These are phyloP conservation scores for Onychostruthus taczanowskii DNA, from an alignment of 2,113 vertebrate species.

Conservation along the genomic window DNA sequence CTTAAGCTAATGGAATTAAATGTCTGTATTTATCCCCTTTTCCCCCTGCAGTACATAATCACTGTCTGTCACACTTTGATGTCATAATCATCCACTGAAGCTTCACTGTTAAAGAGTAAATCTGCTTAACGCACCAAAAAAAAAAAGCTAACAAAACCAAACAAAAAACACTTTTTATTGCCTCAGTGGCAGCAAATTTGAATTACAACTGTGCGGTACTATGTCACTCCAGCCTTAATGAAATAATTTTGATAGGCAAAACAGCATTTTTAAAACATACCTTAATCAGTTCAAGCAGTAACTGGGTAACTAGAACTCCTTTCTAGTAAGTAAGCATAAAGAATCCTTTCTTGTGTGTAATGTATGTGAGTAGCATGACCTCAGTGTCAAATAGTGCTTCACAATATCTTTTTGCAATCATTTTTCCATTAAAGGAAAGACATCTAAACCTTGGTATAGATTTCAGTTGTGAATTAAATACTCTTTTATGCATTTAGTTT, in stretches of 20 bases:
- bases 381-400: conserved; percentile 4
- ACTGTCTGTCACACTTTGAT: conserved; percentile 80
- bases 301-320: conserved; percentile 19
- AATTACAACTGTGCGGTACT: conserved; percentile 40
- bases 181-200: conserved; percentile 37
- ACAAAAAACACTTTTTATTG: not conserved
- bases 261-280: conserved; percentile 48
- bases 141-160: not conserved
- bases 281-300: conserved; percentile 57
- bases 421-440: not conserved
- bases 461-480: conserved; percentile 11
- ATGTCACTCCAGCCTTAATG: conserved; percentile 28
- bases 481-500: not conserved
- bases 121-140: conserved; percentile 63
- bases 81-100: conserved; percentile 78
- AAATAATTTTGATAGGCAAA: conserved; percentile 47
- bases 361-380: not conserved
- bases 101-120: conserved; percentile 70
- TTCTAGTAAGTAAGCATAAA: conserved; percentile 26
- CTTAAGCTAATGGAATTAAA: conserved; percentile 72
- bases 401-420: conserved; percentile 2
- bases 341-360: not conserved
- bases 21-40: conserved; percentile 70
- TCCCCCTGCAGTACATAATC: conserved; percentile 72
- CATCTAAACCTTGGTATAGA: conserved; percentile 1